A percentile compares a stretch with the other conserved stretches of the same genome.
These are phyloP conservation scores for Hylyphantes graminicola DNA, from an alignment of 1,140 invertebrate genomes.

Conservation along the genomic window DNA sequence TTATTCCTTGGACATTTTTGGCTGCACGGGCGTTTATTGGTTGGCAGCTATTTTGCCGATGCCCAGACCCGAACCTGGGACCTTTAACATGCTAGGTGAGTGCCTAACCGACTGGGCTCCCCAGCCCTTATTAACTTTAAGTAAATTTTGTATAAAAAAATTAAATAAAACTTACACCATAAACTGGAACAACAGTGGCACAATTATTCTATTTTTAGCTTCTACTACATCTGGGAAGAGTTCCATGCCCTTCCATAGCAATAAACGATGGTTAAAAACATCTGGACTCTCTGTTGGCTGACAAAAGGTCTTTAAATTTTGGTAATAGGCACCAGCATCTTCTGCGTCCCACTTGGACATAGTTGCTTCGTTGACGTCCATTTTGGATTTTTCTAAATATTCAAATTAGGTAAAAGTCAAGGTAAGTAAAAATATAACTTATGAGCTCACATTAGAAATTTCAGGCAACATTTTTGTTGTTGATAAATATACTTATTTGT, in stretches of 20 bases:
- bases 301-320: constrained; percentile 7
- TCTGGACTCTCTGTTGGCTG: constrained; percentile 69
- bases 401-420: neutral
- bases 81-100: too few relatives aligned
- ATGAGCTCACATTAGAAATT: neutral
- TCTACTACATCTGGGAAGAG: constrained; percentile 80
- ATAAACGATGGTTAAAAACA: constrained; percentile 79
- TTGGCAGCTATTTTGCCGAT: too few relatives aligned
- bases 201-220: constrained; percentile 80
- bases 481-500: too few relatives aligned
- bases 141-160: too few relatives aligned
- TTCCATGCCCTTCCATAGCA: constrained; percentile 83
- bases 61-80: too few relatives aligned
- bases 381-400: constrained; percentile 11
- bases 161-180: constrained; percentile 70
- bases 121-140: too few relatives aligned
- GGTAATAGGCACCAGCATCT: neutral
- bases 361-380: neutral
- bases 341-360: constrained; percentile 13
- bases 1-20: too few relatives aligned
- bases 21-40: too few relatives aligned
- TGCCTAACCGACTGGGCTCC: too few relatives aligned
- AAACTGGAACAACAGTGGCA: constrained; percentile 82
- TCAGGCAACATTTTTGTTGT: too few relatives aligned
- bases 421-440: neutral